Base-by-base conservation (phyloP, 2,113 vertebrate genomes). In the Diglossa brunneiventris region DNA sequence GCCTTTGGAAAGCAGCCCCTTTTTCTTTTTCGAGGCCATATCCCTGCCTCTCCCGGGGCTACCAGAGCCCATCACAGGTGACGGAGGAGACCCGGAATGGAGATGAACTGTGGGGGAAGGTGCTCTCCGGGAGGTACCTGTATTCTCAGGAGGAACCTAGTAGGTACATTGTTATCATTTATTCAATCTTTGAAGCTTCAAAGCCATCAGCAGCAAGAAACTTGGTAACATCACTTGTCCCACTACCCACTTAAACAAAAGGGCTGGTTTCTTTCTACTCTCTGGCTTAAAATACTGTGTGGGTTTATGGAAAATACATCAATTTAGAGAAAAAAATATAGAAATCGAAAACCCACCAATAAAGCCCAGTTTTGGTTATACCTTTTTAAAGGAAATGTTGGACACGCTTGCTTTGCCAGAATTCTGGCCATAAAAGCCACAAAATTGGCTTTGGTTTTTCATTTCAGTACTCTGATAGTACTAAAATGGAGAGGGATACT, bases 121-220 rank as follows among this genome's bases (percentile, higher is more conserved):
- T 94, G 98, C 98, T 98, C 99, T 98, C 98, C 99, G 98, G 92
- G 98, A 89, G 89, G 98, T 97, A 98, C 98, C 98, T 98, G 98
- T 98, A 98, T 99, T 99, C 98, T 99, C 99, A 96, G 98, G 97
- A 97, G 98, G 99, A 98, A 99, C 99, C 99, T 99, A 99, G 97
- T 98, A 98, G 98, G 98, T 97, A 98, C 94, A 98, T 97, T 97
- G 97, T 96, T 91, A 98, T 97, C 95, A 96, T 98, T 98, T 92
- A 98, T 82, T 98, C 96, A 92, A 97, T 89, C 89, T 49, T 44
- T 81, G 96, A 95, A 85, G 63, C 96, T 96, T 69, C 58, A 92
- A 94, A 93, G 94, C 94, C 72, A 7, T 55, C 80, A 91, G 24
- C 94, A 96, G 62, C 92, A 95, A 94, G 88, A 94, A 96, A 77